A percentile compares a stretch with the other conserved stretches of the same genome.
Conservation (phyloP, 2,888 invertebrate species). For the Syrphus vitripennis region DNA sequence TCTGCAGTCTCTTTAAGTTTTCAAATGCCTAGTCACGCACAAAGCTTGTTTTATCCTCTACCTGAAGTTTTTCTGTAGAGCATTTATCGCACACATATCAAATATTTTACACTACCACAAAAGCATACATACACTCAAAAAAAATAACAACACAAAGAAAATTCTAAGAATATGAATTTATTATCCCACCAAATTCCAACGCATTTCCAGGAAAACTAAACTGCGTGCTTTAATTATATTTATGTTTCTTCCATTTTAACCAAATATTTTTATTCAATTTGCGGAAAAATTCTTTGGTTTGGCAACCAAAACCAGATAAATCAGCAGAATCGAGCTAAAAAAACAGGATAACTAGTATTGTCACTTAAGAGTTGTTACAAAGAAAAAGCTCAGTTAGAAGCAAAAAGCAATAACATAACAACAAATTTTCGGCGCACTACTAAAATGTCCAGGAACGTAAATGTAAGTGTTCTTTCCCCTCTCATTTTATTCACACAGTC, state of each 20-base stretch:
- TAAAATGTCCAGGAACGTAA: conserved; percentile 42
- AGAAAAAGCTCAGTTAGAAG: conserved; percentile 54
- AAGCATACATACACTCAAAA: conserved; percentile 37
- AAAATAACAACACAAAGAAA: conserved; percentile 14
- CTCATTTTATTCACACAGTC: not conserved
- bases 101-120: conserved; percentile 36
- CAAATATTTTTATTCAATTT: conserved; percentile 12
- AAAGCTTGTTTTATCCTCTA: conserved; percentile 20
- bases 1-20: not conserved
- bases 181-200: not conserved
- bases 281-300: conserved; percentile 32
- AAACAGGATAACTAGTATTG: conserved; percentile 65
- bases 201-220: not conserved
- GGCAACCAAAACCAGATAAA: conserved; percentile 58
- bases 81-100: conserved; percentile 35
- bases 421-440: conserved; percentile 40
- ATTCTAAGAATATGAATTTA: not conserved
- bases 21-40: not conserved
- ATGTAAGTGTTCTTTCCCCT: conserved; percentile 23
- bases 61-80: conserved; percentile 29
- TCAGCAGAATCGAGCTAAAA: conserved; percentile 61
- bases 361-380: conserved; percentile 56
- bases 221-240: not conserved
- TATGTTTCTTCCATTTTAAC: conserved; percentile 15
- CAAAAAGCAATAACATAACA: conserved; percentile 44